phyloP scores from a whole-genome alignment of 2,113 vertebrate species.

The Corythaixoides concolor region DNA sequence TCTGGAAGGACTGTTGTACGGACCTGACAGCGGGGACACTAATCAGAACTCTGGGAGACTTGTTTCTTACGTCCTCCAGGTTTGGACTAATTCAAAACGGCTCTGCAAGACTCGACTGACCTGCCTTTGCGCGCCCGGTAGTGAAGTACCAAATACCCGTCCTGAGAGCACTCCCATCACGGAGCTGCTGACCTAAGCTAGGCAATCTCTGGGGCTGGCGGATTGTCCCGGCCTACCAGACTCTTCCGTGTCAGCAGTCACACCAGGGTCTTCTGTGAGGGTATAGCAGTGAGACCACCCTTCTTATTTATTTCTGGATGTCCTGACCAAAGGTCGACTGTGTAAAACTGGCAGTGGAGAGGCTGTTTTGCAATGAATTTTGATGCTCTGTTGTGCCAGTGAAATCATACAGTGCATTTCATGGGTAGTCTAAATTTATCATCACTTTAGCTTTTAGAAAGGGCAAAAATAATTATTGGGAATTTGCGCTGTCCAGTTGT shows the following conservation, averaged over 20 bases:
- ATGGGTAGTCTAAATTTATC: neutral
- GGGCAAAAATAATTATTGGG: neutral
- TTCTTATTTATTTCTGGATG: conserved; percentile 45
- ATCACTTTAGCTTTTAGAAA: neutral
- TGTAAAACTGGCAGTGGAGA: neutral
- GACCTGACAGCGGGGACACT: neutral
- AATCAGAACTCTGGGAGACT: neutral
- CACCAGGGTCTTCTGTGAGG: neutral
- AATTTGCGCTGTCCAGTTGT: neutral
- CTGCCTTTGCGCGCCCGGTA: neutral
- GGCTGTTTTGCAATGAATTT: neutral
- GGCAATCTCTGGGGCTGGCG: neutral
- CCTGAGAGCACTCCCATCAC: neutral
- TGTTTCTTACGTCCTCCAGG: neutral
- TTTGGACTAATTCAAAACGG: neutral
- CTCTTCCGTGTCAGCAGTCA: neutral
- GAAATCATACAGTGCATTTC: neutral
- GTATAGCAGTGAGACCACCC: neutral
- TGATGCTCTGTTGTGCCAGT: neutral
- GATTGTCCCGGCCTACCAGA: neutral
- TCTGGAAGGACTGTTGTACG: neutral
- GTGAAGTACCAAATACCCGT: neutral
- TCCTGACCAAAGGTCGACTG: neutral
- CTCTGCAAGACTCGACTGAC: neutral
- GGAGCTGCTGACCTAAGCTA: neutral